phyloP scores from a whole-genome alignment of 2,888 invertebrate genomes.

The Parascotia fuliginaria region DNA sequence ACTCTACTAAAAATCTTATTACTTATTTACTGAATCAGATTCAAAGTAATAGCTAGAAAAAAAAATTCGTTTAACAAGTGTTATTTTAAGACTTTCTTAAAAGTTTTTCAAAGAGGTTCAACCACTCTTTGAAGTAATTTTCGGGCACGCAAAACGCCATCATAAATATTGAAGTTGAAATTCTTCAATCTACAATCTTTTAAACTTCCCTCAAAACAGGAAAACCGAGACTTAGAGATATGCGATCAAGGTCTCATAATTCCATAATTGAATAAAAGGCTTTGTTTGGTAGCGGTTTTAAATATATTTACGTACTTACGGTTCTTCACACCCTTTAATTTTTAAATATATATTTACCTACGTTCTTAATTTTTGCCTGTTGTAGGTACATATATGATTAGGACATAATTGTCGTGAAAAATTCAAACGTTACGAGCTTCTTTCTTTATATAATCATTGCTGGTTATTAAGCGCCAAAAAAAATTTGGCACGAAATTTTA shows the following conservation, averaged over 20 bases:
- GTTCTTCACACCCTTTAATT: conserved; percentile 35
- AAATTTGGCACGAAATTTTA: conserved; percentile 10
- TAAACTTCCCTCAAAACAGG: background rate
- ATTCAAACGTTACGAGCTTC: conserved; percentile 12
- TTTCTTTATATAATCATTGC: conserved; percentile 1
- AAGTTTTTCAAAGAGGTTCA: background rate
- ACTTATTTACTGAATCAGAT: background rate
- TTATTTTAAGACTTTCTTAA: background rate
- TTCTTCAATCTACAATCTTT: background rate
- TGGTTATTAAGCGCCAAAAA: background rate
- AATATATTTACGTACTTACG: conserved; percentile 29
- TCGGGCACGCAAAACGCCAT: background rate
- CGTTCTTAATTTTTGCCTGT: conserved; percentile 12
- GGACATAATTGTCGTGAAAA: conserved; percentile 8
- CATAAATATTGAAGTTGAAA: background rate
- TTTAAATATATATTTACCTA: conserved; percentile 33
- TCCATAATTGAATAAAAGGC: conserved; percentile 22
- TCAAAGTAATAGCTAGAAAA: background rate
- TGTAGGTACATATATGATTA: too few species aligned
- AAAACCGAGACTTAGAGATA: conserved; percentile 10
- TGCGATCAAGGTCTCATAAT: conserved; percentile 11
- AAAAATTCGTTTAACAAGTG: background rate
- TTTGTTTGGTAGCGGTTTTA: conserved; percentile 21
- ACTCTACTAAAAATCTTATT: background rate
- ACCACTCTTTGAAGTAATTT: background rate